Percentiles rank a stretch among this genome's conserved stretches.
Evolutionary conservation across 1,140 invertebrate genomes (phyloP).

Genomic region (Helicoverpa armigera): DNA sequence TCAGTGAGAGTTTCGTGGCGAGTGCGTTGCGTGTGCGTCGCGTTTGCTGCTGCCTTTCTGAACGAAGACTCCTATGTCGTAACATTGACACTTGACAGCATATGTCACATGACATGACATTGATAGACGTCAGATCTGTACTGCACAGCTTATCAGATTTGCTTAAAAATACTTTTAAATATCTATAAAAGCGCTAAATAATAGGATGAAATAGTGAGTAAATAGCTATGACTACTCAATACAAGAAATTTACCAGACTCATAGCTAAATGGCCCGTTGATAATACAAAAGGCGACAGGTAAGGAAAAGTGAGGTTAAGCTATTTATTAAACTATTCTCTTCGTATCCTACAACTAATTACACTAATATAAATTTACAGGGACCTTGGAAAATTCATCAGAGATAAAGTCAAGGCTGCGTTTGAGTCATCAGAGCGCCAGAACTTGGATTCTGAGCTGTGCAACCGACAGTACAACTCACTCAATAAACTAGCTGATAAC

Average conservation of each 20-base stretch:
- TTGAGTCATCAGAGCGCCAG: slow-evolving; percentile 87
- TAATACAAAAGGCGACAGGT: slow-evolving; percentile 91
- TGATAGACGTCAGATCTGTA: background rate
- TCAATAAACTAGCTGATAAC: slow-evolving; percentile 91
- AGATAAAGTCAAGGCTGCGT: slow-evolving; percentile 89
- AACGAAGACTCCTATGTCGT: background rate
- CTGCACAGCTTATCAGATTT: background rate
- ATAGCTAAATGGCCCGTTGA: slow-evolving; percentile 94
- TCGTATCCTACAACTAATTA: background rate
- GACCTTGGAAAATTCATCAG: slow-evolving; percentile 92
- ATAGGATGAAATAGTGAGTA: slow-evolving; percentile 42
- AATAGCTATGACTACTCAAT: slow-evolving; percentile 88
- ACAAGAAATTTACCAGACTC: slow-evolving; percentile 91
- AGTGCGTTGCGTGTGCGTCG: too few relatives aligned
- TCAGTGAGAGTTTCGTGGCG: too few relatives aligned
- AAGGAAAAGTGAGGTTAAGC: slow-evolving; percentile 67
- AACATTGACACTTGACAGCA: slow-evolving; percentile 6
- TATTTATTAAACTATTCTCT: background rate
- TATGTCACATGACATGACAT: too few relatives aligned
- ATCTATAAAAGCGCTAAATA: background rate
- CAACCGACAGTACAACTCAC: slow-evolving; percentile 89
- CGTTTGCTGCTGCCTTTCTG: background rate
- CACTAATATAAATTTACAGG: slow-evolving; percentile 86
- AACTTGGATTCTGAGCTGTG: slow-evolving; percentile 88
- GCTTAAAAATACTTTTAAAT: background rate